A percentile compares a stretch with the other conserved stretches of the same genome.
phyloP scores from a whole-genome alignment of 2,888 invertebrate species.

The Meta bourneti region DNA sequence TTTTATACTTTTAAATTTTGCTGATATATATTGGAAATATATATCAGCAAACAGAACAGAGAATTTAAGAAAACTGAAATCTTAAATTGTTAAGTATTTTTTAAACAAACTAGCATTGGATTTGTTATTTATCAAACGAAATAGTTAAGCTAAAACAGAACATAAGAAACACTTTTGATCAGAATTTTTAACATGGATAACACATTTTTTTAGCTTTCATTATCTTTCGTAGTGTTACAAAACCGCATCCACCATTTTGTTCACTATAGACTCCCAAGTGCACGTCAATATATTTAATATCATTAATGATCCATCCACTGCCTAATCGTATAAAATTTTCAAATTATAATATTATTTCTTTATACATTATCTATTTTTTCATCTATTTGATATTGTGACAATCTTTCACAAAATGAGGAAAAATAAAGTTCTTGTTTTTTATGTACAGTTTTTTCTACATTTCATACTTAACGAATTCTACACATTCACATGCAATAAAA shows the following conservation, averaged over 20 bases:
- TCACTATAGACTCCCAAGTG: background rate
- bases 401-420: background rate
- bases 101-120: background rate
- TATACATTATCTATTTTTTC: background rate
- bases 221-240: background rate
- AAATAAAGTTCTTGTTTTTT: background rate
- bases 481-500: background rate
- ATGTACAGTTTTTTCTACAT: background rate
- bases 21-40: conserved; percentile 11
- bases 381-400: background rate
- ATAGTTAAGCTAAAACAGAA: background rate
- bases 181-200: background rate
- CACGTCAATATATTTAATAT: background rate
- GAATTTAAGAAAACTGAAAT: background rate
- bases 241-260: background rate
- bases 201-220: background rate
- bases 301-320: too few relatives aligned
- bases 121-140: background rate
- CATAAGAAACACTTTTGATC: background rate
- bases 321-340: too few relatives aligned
- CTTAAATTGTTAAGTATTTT: conserved; percentile 1
- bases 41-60: background rate
- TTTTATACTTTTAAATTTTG: conserved; percentile 11
- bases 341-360: background rate
- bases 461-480: background rate